Evolutionary conservation across 2,888 invertebrate genomes (phyloP).

Genomic region (Blera fallax): DNA sequence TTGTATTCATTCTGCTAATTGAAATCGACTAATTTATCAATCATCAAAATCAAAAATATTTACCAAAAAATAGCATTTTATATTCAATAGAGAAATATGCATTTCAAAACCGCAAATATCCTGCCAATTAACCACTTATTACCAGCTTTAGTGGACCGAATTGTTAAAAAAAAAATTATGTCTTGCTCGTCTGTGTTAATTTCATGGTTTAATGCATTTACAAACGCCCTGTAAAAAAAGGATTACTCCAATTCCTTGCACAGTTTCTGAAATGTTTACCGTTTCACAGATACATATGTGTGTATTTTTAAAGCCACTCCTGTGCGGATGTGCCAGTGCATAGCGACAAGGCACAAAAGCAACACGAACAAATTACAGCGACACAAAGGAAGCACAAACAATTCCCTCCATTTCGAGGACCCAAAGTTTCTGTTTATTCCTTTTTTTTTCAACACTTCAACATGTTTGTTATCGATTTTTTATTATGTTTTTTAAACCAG

Average conservation of each 20-base stretch:
- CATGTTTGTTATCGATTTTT: constrained; percentile 2
- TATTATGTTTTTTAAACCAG: background rate
- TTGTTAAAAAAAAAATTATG: background rate
- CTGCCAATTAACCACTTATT: no score
- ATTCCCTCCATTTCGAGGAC: background rate
- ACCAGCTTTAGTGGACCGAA: background rate
- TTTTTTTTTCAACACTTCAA: background rate
- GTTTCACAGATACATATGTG: no score
- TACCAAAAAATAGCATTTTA: no score
- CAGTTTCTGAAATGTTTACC: background rate
- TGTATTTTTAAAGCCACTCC: background rate
- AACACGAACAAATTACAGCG: constrained; percentile 3
- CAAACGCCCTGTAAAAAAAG: background rate
- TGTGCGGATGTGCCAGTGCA: constrained; percentile 17
- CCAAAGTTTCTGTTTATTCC: background rate
- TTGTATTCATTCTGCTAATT: no score
- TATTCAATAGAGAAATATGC: no score
- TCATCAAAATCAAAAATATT: no score
- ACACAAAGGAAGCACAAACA: constrained; percentile 27
- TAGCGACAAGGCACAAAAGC: background rate
- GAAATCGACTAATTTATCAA: no score
- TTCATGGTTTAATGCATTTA: background rate
- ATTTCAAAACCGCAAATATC: no score
- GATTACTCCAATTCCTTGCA: background rate
- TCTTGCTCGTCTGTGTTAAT: no score